Evolutionary conservation across 2,888 invertebrate species (phyloP), one percentile per base, ranked within the genome.

Genomic region (Thymelicus lineola): DNA sequence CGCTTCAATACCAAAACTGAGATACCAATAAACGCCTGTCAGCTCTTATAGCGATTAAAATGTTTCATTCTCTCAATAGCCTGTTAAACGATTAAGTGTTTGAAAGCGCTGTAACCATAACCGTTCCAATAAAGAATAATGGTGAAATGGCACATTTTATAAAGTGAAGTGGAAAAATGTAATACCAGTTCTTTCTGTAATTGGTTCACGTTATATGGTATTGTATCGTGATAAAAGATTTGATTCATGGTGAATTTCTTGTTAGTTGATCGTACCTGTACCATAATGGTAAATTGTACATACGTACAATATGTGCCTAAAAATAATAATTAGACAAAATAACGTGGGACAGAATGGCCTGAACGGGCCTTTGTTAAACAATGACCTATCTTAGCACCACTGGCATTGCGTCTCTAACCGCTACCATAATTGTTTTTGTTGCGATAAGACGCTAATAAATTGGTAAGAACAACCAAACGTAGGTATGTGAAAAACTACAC

Each of bases 21-120:
- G 46, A 46, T 36, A 46, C 17, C 55, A 57, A 58, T 48, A 66
- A 66, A 58, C 46, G 46, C 35, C 58, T 57, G 57, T 58, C 57
- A 46, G 58, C 66, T 58, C 46, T 66, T 65, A 74, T 74, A 76
- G 74, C 69, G 53, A 69, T 62, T 68, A 62, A 68, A 64, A 65
- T 65, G 72, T 75, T 55, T 57, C 53, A 66, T 61, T 60, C 60
- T 42, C 46, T 66, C 60, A 60, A 66, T 57, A 35, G 38, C 35
- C 50, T 63, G 14, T 69, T 62, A 55, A 70, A 70, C 64, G 70
- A 53, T 64, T 45, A 65, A 65, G 45, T 57, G 46, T 46, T 46
- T n/a, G 65, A 55, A 57, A 57, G 57, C 65, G 57, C 65, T 65
- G 15, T 53, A 64, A 64, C 53, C 53, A 50, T 53, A 64, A 50